Percentiles rank a stretch among this genome's conserved stretches.
Evolutionary conservation across 2,797 vertebrate genomes (phyloP).

Genomic region (Adelosebastes latens): DNA sequence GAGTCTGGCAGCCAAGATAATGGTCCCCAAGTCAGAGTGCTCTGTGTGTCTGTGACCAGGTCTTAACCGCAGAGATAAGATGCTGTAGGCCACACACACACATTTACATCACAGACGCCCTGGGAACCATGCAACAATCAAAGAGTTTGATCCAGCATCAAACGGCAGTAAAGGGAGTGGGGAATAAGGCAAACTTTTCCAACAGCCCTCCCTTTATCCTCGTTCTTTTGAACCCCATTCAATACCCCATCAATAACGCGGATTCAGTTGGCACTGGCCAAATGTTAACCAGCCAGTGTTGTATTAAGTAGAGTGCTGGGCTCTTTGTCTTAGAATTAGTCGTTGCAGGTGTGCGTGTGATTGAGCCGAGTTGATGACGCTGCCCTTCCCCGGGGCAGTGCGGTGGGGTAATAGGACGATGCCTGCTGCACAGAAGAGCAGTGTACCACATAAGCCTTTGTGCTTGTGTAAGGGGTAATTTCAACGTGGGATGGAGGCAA

Average conservation of each 20-base stretch:
- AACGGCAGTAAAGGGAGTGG: slow-evolving; percentile 17
- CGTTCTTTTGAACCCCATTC: slow-evolving; percentile 38
- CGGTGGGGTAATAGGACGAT: slow-evolving; percentile 47
- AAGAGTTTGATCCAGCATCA: slow-evolving; percentile 65
- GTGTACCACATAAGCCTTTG: slow-evolving; percentile 48
- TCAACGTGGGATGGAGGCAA: slow-evolving; percentile 37
- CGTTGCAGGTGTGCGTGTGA: slow-evolving; percentile 60
- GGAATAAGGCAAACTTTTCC: slow-evolving; percentile 41
- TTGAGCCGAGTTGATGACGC: slow-evolving; percentile 58
- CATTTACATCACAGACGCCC: slow-evolving; percentile 76
- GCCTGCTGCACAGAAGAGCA: slow-evolving; percentile 48
- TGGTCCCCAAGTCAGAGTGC: slow-evolving; percentile 62
- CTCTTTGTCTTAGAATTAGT: slow-evolving; percentile 61
- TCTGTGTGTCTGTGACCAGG: slow-evolving; percentile 60
- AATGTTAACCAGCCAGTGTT: slow-evolving; percentile 23
- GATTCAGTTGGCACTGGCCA: slow-evolving; percentile 30
- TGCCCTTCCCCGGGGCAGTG: slow-evolving; percentile 67
- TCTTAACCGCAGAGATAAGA: slow-evolving; percentile 77
- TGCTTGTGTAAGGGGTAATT: slow-evolving; percentile 64
- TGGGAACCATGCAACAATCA: slow-evolving; percentile 67
- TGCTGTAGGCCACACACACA: slow-evolving; percentile 55
- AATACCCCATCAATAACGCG: slow-evolving; percentile 52
- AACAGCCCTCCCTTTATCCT: slow-evolving; percentile 12
- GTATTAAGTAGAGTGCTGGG: slow-evolving; percentile 31
- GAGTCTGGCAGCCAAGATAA: slow-evolving; percentile 83